Evolutionary conservation across 2,888 invertebrate species (phyloP), one percentile per base, ranked within the genome.

Genomic region (Leuctra nigra): DNA sequence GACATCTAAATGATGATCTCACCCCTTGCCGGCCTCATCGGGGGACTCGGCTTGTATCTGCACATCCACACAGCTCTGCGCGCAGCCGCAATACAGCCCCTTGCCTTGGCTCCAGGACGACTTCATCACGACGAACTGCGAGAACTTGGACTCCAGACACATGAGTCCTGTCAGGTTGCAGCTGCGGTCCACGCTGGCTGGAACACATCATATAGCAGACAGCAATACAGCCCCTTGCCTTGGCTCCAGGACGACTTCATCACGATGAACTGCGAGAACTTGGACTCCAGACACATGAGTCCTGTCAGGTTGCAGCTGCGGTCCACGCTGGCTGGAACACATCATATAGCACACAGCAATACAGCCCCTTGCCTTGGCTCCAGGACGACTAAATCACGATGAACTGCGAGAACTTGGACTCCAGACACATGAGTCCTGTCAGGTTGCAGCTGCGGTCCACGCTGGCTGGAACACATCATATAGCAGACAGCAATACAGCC

Each of bases 81-180:
- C 13, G 16, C 39, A 39, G 3, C 18, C 18, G n/a, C 39, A 39
- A 20, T 39, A 16, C 18, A 39, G 4, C 18, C 39, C 39, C 18
- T 39, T 20, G 36, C 38, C 53, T 6, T 70, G 71, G 0, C 83
- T 78, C 84, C 86, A 86, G 11, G 73, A 70, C 0, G 86, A 82
- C 64, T 83, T 84, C 48, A 86, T 73, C 0, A 82, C 80, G 0
- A 83, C 81, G 7, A 86, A 67, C 61, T 81, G 76, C 64, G 77
- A 79, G 57, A 79, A 77, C 63, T 82, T 70, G 0, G 75, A 66
- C 66, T 82, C 81, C 1, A 87, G 71, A 62, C 87, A 87, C 48
- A 77, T 74, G 59, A 86, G 68, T 0, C 87, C 87, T 3, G 77
- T 71, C 65, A 86, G 76, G 61, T 82, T 79, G 66, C 87, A 87